Percentiles rank a stretch among this genome's conserved stretches.
Conservation (phyloP, 2,113 vertebrate species). For the Centropus bengalensis region DNA sequence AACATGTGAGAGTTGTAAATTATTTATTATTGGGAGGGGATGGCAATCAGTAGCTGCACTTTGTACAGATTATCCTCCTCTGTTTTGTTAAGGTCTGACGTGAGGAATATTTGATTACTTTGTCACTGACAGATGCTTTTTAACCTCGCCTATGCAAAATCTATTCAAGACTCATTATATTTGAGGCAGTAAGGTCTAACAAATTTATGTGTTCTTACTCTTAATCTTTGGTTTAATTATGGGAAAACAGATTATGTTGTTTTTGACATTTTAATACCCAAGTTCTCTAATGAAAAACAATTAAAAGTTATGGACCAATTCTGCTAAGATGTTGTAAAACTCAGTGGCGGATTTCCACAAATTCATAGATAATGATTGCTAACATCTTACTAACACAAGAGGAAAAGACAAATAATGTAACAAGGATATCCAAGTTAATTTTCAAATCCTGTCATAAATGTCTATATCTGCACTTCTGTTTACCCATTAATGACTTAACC, state of each 20-base stretch:
- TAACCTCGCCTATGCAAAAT: background rate
- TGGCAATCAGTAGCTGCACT: slow-evolving; percentile 53
- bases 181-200: background rate
- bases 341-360: background rate
- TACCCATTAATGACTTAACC: background rate
- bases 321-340: background rate
- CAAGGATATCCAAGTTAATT: background rate
- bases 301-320: background rate
- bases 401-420: background rate
- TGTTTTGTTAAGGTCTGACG: background rate
- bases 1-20: slow-evolving; percentile 15
- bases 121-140: background rate
- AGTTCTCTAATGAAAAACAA: background rate
- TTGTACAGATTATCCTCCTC: background rate
- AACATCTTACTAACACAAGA: background rate
- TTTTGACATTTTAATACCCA: background rate
- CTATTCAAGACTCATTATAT: background rate
- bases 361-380: background rate
- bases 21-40: slow-evolving; percentile 39
- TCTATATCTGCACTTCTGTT: background rate
- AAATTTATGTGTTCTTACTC: background rate
- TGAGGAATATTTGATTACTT: slow-evolving; percentile 4
- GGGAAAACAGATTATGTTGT: background rate
- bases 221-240: background rate
- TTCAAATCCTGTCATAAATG: background rate